Percentiles rank a stretch among this genome's conserved stretches.
phyloP scores from a whole-genome alignment of 2,113 vertebrate genomes.

The Australoheros scitulus region DNA sequence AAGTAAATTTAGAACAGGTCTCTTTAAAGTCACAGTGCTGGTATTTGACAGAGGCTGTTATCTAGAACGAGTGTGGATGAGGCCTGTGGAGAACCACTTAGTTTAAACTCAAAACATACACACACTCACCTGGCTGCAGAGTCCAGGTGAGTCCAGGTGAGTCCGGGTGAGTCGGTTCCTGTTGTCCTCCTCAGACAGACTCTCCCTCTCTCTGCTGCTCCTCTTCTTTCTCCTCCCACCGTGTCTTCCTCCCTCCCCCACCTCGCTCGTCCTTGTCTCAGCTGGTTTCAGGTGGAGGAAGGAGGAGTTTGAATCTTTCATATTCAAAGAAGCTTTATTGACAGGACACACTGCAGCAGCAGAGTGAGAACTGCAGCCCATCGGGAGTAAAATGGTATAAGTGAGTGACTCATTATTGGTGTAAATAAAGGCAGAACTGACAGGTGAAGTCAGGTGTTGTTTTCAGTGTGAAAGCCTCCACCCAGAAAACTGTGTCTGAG shows the following conservation, averaged over 20 bases:
- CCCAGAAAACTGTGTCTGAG: background rate
- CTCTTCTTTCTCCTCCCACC: slow-evolving; percentile 7
- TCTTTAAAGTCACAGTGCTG: background rate
- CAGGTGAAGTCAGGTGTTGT: background rate
- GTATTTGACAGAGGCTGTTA: background rate
- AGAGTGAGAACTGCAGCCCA: background rate
- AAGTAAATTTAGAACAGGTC: background rate
- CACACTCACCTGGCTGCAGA: slow-evolving; percentile 33
- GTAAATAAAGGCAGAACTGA: background rate
- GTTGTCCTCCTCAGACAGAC: slow-evolving; percentile 12
- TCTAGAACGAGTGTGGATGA: background rate
- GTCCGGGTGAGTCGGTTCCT: slow-evolving; percentile 7
- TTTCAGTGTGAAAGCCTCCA: background rate
- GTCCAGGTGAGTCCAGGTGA: slow-evolving; percentile 12
- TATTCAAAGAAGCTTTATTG: slow-evolving; percentile 30
- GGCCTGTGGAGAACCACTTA: background rate
- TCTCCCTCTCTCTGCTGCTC: background rate
- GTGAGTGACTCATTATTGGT: no score
- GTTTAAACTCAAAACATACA: background rate
- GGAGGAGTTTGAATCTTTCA: slow-evolving; percentile 23
- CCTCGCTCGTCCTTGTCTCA: slow-evolving; percentile 21
- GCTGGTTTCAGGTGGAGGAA: slow-evolving; percentile 37
- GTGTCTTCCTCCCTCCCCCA: slow-evolving; percentile 27
- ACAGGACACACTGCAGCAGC: background rate
- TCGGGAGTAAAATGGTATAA: background rate